These are phyloP conservation scores for Danaus plexippus DNA, from an alignment of 1,140 invertebrate species.

Conservation along the genomic window DNA sequence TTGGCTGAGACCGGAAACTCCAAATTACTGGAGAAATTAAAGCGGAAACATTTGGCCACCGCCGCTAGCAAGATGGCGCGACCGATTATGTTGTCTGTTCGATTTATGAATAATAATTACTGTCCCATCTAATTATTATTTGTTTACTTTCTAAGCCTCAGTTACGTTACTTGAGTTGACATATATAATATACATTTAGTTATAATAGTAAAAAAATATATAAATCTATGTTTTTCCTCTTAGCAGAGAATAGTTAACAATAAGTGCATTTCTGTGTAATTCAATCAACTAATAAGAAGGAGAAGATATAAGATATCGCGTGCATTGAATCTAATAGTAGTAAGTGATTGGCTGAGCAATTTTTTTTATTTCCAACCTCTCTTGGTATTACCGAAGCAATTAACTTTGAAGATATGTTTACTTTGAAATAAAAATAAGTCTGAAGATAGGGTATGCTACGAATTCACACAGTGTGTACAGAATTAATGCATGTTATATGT, in stretches of 20 bases:
- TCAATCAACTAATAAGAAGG: slow-evolving; percentile 2
- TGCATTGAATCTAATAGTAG: too few relatives aligned
- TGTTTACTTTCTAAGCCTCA: slow-evolving; percentile 32
- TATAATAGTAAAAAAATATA: background rate
- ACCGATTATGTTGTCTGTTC: slow-evolving; percentile 55
- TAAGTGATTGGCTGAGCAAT: too few relatives aligned
- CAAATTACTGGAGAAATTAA: slow-evolving; percentile 71
- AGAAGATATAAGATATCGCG: too few relatives aligned
- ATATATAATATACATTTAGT: background rate
- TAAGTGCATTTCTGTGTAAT: slow-evolving; percentile 10
- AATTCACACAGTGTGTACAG: too few relatives aligned
- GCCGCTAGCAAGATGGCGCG: slow-evolving; percentile 69
- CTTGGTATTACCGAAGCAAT: too few relatives aligned
- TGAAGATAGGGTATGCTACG: too few relatives aligned
- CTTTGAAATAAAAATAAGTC: too few relatives aligned
- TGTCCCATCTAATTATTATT: slow-evolving; percentile 45
- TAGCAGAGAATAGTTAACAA: slow-evolving; percentile 18
- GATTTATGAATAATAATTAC: slow-evolving; percentile 60
- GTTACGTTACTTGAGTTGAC: slow-evolving; percentile 1
- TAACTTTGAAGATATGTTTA: too few relatives aligned
- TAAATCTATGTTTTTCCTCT: slow-evolving; percentile 3
- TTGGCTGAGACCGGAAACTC: slow-evolving; percentile 63
- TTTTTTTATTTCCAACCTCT: too few relatives aligned
- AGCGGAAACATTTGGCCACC: slow-evolving; percentile 69
- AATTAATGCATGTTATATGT: too few relatives aligned